Evolutionary conservation across 2,113 vertebrate genomes (phyloP), one percentile per base, ranked within the genome.

Genomic region (Brachypteracias leptosomus): DNA sequence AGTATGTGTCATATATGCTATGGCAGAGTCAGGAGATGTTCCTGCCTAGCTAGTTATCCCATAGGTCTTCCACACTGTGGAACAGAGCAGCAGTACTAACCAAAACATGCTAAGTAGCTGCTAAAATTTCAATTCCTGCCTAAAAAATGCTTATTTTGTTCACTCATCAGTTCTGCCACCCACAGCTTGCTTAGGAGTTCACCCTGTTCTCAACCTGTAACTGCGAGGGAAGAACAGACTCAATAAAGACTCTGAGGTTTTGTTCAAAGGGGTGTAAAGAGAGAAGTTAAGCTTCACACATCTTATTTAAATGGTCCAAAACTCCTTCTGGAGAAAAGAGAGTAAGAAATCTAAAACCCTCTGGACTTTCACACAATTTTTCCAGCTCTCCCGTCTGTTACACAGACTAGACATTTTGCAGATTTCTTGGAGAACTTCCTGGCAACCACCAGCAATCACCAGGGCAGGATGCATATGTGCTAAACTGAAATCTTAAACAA

Each of bases 341-440:
- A 91, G 47, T 85, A 91, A 85, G 75, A 93, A 93, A 88, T 67
- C 44, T 57, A 65, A 92, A 89, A 89, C 80, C 80, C 85, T 79
- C 80, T 81, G 96, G 90, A 96, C 92, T 94, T 92, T 91, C 74
- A 88, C 89, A 95, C 80, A 63, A 73, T 93, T 96, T 90, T 89
- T 78, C 92, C 88, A 94, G 85, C 84, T 91, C 83, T 96, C 79
- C 90, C 68, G 83, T 92, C 92, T 94, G 95, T 88, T 96, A 96
- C 76, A 93, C 93, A 94, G 85, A 86, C 85, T 89, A 96, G 93
- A 95, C 95, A 85, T 92, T 94, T 93, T 96, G 86, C 93, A 97
- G 95, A 96, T 97, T 96, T 96, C 92, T 96, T 87, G 92, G 70
- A 96, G 83, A 95, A 95, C 92, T 92, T 97, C 95, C 96, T 96